phyloP scores from a whole-genome alignment of 2,797 vertebrate species.

The Pogonophryne albipinna region DNA sequence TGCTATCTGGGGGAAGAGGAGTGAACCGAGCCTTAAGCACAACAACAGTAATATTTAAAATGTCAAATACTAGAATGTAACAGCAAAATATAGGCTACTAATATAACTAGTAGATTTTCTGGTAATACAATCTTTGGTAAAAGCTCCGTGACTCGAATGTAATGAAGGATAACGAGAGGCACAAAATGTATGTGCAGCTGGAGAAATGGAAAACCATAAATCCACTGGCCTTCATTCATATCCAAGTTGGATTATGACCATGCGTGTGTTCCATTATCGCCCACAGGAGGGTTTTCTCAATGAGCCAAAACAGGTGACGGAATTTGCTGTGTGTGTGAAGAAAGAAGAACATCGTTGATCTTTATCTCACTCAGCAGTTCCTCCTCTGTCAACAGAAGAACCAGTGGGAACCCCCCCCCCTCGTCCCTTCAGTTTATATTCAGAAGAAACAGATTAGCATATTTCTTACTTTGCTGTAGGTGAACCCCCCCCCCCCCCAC shows the following conservation, averaged over 20 bases:
- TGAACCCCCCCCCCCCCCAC: constrained; percentile 61
- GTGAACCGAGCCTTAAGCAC: too few species aligned
- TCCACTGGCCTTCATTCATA: constrained; percentile 1
- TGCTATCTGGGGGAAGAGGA: too few species aligned
- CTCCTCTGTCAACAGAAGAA: constrained; percentile 42
- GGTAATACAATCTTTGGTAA: too few species aligned
- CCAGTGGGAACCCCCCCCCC: constrained; percentile 19
- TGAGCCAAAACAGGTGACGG: constrained; percentile 32
- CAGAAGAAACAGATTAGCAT: constrained; percentile 35
- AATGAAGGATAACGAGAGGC: neutral
- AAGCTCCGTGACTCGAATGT: too few species aligned
- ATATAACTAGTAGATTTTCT: too few species aligned
- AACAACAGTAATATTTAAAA: neutral
- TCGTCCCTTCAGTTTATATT: constrained; percentile 19
- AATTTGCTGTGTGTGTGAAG: neutral
- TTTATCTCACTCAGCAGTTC: constrained; percentile 43
- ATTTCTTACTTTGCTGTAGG: constrained; percentile 49
- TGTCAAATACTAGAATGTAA: neutral
- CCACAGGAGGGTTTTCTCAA: constrained; percentile 3
- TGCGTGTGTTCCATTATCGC: constrained; percentile 8
- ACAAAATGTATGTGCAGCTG: neutral
- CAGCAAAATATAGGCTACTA: too few species aligned
- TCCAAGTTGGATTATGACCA: neutral
- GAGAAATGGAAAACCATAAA: neutral
- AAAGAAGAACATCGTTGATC: constrained; percentile 24